Evolutionary conservation across 2,888 invertebrate genomes (phyloP).

Genomic region (Escarpia spicata): DNA sequence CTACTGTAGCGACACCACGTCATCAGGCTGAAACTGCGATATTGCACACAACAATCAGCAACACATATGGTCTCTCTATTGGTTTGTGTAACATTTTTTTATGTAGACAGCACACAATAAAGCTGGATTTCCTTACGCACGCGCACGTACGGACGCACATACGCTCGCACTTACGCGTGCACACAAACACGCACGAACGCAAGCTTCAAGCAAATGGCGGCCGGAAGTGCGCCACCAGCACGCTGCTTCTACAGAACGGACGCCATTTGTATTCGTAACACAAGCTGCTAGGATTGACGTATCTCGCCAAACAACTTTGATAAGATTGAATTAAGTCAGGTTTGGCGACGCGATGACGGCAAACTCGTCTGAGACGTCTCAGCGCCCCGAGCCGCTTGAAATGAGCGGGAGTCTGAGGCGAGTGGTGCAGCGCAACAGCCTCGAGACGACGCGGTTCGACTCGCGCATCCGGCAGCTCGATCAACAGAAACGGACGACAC

Average conservation of each 20-base stretch:
- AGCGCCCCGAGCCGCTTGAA: not conserved
- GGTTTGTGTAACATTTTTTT: not conserved
- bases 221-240: not conserved
- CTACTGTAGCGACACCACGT: not conserved
- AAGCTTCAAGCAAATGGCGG: not conserved
- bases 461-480: slow-evolving; percentile 13
- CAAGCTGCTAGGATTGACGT: not conserved
- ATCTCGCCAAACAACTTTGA: not conserved
- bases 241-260: not conserved
- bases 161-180: not conserved
- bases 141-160: not conserved
- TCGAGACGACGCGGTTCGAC: not conserved
- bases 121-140: not conserved
- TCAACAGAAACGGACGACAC: not conserved
- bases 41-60: not conserved
- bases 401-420: not conserved
- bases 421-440: slow-evolving; percentile 26
- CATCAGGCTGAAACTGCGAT: too few species aligned
- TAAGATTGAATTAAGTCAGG: not conserved
- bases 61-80: not conserved
- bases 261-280: not conserved
- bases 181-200: not conserved
- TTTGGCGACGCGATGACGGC: not conserved
- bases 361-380: not conserved
- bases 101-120: not conserved